phyloP scores from a whole-genome alignment of 2,113 vertebrate species.

The Nicator chloris region DNA sequence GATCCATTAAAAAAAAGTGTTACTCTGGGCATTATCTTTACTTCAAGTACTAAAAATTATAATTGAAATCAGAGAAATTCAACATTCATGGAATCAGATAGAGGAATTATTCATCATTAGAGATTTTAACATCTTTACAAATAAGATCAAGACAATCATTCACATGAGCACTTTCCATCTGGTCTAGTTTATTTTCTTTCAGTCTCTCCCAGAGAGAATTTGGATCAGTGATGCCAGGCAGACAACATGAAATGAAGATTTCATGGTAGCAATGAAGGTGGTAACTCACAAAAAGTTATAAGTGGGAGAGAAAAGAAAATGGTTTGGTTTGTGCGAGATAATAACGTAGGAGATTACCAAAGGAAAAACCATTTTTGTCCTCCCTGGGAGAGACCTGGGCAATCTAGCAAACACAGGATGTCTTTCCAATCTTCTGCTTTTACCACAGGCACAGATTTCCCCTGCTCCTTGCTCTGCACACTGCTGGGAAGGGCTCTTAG shows the following conservation, averaged over 20 bases:
- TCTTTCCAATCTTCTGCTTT: not conserved
- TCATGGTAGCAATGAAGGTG: not conserved
- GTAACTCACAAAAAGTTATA: not conserved
- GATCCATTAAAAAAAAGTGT: not conserved
- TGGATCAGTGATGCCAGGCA: not conserved
- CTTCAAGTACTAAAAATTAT: not conserved
- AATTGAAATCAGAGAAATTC: not conserved
- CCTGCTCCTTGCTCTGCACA: not conserved
- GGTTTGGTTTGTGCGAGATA: not conserved
- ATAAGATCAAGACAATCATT: not conserved
- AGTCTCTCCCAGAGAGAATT: not conserved
- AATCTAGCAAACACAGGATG: not conserved
- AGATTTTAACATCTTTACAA: not conserved
- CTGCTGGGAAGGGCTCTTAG: not conserved
- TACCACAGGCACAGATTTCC: not conserved
- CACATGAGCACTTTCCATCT: not conserved
- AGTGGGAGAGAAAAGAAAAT: not conserved
- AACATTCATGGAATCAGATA: not conserved
- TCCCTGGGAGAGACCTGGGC: not conserved
- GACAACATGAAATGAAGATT: not conserved
- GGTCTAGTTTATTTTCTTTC: not conserved
- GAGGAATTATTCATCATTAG: not conserved
- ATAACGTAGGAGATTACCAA: not conserved
- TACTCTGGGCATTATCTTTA: not conserved
- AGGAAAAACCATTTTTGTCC: not conserved